Conservation (phyloP, 2,113 vertebrate species). For the Ptyas mucosa region DNA sequence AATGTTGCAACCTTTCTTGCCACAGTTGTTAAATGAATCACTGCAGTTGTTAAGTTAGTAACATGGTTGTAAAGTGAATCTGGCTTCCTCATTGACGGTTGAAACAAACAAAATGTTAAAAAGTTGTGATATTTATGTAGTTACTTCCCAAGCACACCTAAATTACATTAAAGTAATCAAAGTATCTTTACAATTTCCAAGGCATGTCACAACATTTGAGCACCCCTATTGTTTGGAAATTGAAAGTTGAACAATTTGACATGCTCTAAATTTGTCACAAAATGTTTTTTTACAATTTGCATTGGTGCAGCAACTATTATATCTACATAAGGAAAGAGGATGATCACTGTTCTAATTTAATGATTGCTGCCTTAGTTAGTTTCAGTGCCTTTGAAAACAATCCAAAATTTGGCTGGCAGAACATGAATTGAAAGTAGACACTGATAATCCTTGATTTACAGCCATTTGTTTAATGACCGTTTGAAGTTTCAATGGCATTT, state of each 20-base stretch:
- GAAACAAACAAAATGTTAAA: no score
- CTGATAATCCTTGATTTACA: neutral
- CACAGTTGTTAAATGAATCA: neutral
- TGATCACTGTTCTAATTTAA: neutral
- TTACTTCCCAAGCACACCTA: no score
- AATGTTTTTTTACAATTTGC: neutral
- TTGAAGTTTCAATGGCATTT: neutral
- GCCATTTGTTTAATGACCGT: neutral
- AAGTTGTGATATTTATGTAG: no score
- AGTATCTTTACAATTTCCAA: no score
- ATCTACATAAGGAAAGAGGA: neutral
- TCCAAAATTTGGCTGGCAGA: neutral
- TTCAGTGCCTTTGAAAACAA: neutral
- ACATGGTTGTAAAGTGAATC: neutral
- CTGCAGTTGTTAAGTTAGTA: neutral
- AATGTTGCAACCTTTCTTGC: neutral
- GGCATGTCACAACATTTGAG: no score
- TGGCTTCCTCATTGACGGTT: neutral
- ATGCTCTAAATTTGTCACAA: neutral
- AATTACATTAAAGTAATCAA: no score
- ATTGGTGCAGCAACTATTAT: neutral
- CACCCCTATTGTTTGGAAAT: no score
- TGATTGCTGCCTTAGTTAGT: neutral
- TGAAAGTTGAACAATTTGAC: no score
- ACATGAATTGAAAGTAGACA: neutral